These are phyloP conservation scores for Phyllostomus discolor DNA, from an alignment of 2,113 vertebrate species.

Conservation along the genomic window DNA sequence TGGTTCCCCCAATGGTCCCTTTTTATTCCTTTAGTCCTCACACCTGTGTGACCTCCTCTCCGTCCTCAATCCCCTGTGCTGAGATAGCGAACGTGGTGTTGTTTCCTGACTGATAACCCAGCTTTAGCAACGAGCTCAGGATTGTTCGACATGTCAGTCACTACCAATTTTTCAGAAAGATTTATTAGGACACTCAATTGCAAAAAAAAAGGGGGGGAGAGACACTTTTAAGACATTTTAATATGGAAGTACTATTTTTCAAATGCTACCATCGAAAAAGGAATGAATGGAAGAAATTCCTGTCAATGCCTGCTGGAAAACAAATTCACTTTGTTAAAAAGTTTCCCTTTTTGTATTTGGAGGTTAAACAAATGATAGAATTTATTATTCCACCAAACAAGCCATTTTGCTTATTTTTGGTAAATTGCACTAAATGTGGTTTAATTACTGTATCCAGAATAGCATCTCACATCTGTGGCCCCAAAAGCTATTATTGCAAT, in stretches of 20 bases:
- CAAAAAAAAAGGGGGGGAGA: not conserved
- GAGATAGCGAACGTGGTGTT: not conserved
- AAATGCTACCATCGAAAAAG: not conserved
- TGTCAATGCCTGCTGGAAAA: not conserved
- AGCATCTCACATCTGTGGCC: slow-evolving; percentile 69
- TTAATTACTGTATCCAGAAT: slow-evolving; percentile 66
- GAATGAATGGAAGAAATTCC: not conserved
- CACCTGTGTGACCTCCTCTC: not conserved
- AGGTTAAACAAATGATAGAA: slow-evolving; percentile 41
- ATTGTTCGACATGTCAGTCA: not conserved
- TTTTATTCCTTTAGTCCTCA: not conserved
- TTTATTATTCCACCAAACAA: slow-evolving; percentile 54
- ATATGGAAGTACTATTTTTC: not conserved
- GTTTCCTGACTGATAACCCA: not conserved
- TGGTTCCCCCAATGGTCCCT: fast-evolving
- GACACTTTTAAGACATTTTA: not conserved
- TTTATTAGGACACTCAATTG: not conserved
- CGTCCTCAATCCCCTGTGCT: not conserved
- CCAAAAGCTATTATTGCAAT: not conserved
- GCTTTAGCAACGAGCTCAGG: not conserved
- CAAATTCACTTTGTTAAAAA: slow-evolving; percentile 51
- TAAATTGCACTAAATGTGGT: slow-evolving; percentile 64
- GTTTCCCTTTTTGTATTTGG: slow-evolving; percentile 26
- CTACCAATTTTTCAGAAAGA: not conserved
- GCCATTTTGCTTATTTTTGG: slow-evolving; percentile 68